Percentiles rank a stretch among this genome's conserved stretches.
phyloP scores from a whole-genome alignment of 1,140 invertebrate species.

The Drosophila guanche region DNA sequence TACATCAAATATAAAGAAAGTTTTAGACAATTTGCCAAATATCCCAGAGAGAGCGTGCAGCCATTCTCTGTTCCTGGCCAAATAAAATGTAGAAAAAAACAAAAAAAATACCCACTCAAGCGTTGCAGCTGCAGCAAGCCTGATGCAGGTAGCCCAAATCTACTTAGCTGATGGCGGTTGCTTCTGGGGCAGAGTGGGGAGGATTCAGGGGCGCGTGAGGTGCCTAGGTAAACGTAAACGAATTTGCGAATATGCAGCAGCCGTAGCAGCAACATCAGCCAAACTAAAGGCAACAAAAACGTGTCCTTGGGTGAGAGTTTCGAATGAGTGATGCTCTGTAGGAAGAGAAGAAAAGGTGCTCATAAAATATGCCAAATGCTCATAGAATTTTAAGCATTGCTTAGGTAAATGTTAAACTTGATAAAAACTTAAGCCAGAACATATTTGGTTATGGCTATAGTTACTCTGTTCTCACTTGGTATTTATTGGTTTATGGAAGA shows the following conservation, averaged over 20 bases:
- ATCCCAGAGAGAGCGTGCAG: constrained; percentile 15
- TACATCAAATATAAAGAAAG: constrained; percentile 80
- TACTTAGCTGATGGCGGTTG: constrained; percentile 68
- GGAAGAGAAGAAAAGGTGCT: no score
- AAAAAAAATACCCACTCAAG: constrained; percentile 36
- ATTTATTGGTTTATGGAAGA: no score
- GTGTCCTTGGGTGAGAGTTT: not conserved
- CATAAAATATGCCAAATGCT: no score
- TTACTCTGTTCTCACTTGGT: no score
- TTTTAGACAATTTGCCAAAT: constrained; percentile 78
- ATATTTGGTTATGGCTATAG: no score
- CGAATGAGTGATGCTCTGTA: constrained; percentile 6
- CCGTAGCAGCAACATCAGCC: constrained; percentile 36
- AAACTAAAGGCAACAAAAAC: constrained; percentile 11
- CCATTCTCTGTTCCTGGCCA: not conserved
- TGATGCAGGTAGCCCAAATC: constrained; percentile 77
- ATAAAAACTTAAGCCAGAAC: no score
- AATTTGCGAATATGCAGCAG: constrained; percentile 71
- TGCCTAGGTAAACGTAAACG: constrained; percentile 65
- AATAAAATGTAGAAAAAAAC: constrained; percentile 14
- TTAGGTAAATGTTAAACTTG: no score
- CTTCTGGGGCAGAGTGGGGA: constrained; percentile 2
- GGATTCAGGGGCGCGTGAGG: not conserved
- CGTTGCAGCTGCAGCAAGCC: constrained; percentile 64
- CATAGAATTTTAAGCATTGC: no score